phyloP scores from a whole-genome alignment of 2,113 vertebrate genomes.

The Myxocyprinus asiaticus region DNA sequence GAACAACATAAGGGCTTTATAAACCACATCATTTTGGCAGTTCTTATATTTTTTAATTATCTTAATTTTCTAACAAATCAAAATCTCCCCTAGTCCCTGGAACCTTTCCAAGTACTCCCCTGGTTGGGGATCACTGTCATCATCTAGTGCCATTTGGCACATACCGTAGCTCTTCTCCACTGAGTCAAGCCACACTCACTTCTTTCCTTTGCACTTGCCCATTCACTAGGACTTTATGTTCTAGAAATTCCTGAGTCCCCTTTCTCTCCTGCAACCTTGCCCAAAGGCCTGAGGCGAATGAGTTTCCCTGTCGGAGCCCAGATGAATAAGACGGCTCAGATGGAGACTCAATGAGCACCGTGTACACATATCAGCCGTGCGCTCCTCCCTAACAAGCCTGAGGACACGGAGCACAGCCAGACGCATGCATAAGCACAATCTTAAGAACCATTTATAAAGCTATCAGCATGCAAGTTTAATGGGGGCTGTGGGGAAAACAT shows the following conservation, averaged over 20 bases:
- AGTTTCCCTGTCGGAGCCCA: constrained; percentile 23
- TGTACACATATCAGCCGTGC: constrained; percentile 44
- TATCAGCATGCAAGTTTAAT: constrained; percentile 74
- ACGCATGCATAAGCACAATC: constrained; percentile 52
- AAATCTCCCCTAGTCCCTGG: too few relatives aligned
- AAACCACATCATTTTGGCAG: too few relatives aligned
- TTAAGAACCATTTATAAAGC: constrained; percentile 68
- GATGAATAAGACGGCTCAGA: constrained; percentile 45
- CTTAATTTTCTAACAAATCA: too few relatives aligned
- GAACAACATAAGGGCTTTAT: too few relatives aligned
- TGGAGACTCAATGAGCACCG: constrained; percentile 35
- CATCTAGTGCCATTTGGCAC: too few relatives aligned
- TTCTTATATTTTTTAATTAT: too few relatives aligned
- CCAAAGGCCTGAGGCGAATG: constrained; percentile 4
- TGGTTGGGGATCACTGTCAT: too few relatives aligned
- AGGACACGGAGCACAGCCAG: constrained; percentile 53
- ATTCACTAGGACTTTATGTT: too few relatives aligned
- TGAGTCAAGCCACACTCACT: too few relatives aligned
- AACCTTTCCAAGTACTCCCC: too few relatives aligned
- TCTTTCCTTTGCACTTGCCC: too few relatives aligned
- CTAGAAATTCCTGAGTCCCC: constrained; percentile 4
- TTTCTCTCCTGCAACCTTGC: constrained; percentile 3
- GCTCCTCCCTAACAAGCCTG: constrained; percentile 60
- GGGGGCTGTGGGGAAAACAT: constrained; percentile 63
- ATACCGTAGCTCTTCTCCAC: too few relatives aligned